Percentiles rank a stretch among this genome's conserved stretches.
phyloP scores from a whole-genome alignment of 2,797 vertebrate genomes.

The Acestrorhynchus altus region DNA sequence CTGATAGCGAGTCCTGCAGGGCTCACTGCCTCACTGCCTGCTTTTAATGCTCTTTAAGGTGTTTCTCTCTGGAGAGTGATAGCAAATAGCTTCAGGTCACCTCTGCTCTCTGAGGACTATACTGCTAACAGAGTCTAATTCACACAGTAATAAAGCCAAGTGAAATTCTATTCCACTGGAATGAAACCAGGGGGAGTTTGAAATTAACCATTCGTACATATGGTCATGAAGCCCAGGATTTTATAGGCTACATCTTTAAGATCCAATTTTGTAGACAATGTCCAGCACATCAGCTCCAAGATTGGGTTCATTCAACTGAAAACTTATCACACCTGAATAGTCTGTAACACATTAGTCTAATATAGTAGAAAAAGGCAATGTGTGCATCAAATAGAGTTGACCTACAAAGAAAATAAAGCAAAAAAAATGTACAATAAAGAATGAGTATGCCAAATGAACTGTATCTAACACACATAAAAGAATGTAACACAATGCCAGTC shows the following conservation, averaged over 20 bases:
- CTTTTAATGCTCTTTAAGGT: slow-evolving; percentile 54
- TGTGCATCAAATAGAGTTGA: too few species aligned
- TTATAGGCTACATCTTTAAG: slow-evolving; percentile 30
- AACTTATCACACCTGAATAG: slow-evolving; percentile 6
- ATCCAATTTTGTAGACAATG: slow-evolving; percentile 17
- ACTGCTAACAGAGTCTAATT: slow-evolving; percentile 48
- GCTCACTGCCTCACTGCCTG: slow-evolving; percentile 38
- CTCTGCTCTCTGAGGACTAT: slow-evolving; percentile 41
- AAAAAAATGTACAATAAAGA: too few species aligned
- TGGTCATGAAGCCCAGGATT: slow-evolving; percentile 21
- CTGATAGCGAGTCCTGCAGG: slow-evolving; percentile 47
- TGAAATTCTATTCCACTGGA: slow-evolving; percentile 40
- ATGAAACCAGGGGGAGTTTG: slow-evolving; percentile 10
- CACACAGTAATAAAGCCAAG: slow-evolving; percentile 50
- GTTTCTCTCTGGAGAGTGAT: slow-evolving; percentile 50
- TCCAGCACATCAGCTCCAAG: slow-evolving; percentile 3
- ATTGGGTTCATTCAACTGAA: slow-evolving; percentile 27
- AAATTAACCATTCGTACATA: slow-evolving; percentile 30
- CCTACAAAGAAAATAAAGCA: background rate
- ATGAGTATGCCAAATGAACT: too few species aligned
- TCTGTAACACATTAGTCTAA: slow-evolving; percentile 1
- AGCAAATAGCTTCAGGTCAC: slow-evolving; percentile 58
- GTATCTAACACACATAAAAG: too few species aligned
- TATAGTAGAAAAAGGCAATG: background rate
- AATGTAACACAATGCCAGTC: too few species aligned